Base-by-base conservation (phyloP, 2,888 invertebrate species). In the Erebia aethiops region DNA sequence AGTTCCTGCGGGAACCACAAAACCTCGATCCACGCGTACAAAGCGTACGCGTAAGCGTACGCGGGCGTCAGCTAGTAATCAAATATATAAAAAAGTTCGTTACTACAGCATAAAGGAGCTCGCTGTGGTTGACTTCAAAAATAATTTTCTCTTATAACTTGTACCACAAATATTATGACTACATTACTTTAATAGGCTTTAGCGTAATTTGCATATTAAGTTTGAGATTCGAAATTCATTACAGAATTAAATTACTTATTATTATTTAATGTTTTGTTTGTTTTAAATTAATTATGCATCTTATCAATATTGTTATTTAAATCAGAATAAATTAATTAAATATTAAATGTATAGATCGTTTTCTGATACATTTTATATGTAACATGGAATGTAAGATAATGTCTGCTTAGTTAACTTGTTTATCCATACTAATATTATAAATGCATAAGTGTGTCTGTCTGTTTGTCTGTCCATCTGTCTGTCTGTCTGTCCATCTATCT, bases 161-260 rank as follows among this genome's bases (percentile, higher is more conserved):
- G 79, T 9, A 77, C 84, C 83, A 79, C 70, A 63, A 62, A 74
- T 68, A 67, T 73, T 80, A 80, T 82, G 81, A 82, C 82, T 82
- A 82, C 81, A 82, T 84, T 82, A 82, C 78, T 79, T 80, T 84
- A 84, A 84, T 86, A 83, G 79, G 78, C 79, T 82, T 82, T 77
- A 84, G 78, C 75, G 70, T 79, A 77, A 85, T 88, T 88, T 83
- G 83, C 86, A 85, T 88, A 83, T 80, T 74, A 78, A 80, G 77
- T 80, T 81, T 79, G 77, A 73, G 76, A 77, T 81, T 80, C 77
- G 75, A 78, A 78, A 79, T 81, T 77, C 74, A 74, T 77, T 76
- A 75, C 78, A 73, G 71, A 62, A 72, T 73, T 76, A 68, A 69
- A 70, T 71, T 69, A 71, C 64, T 56, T 61, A 62, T 72, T 70